Conservation (phyloP, 2,113 vertebrate species). For the Hippocampus comes region DNA sequence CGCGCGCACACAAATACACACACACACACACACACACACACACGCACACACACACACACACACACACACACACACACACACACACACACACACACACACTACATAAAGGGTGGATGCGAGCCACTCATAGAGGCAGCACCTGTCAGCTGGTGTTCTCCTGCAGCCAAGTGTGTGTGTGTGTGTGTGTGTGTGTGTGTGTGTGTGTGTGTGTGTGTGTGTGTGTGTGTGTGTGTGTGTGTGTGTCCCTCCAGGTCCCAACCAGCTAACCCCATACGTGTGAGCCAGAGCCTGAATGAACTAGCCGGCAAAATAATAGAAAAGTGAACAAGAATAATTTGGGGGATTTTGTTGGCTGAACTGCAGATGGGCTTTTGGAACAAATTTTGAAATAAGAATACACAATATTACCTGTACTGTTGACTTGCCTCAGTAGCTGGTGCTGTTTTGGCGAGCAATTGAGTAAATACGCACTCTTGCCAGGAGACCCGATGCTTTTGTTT, state of each 20-base stretch:
- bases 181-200: background rate
- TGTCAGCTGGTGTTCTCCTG: slow-evolving; percentile 15
- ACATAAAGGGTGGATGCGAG: slow-evolving; percentile 5
- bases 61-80: background rate
- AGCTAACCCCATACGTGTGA: background rate
- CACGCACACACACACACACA: slow-evolving; percentile 27
- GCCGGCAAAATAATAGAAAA: background rate
- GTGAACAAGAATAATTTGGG: background rate
- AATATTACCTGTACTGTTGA: background rate
- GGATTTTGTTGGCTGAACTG: background rate
- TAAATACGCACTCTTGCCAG: too few species aligned
- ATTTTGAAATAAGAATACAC: background rate
- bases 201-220: slow-evolving; percentile 10
- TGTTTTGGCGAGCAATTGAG: background rate
- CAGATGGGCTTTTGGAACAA: background rate
- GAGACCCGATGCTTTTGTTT: too few species aligned
- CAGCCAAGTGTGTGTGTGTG: background rate
- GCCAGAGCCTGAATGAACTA: background rate
- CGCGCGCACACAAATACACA: slow-evolving; percentile 32
- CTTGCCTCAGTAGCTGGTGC: background rate
- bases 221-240: background rate
- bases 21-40: background rate
- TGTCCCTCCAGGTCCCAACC: background rate
- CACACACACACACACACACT: background rate
- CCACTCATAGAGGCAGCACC: slow-evolving; percentile 8